Evolutionary conservation across 2,113 vertebrate genomes (phyloP).

Genomic region (Tricholaema leucomelas): DNA sequence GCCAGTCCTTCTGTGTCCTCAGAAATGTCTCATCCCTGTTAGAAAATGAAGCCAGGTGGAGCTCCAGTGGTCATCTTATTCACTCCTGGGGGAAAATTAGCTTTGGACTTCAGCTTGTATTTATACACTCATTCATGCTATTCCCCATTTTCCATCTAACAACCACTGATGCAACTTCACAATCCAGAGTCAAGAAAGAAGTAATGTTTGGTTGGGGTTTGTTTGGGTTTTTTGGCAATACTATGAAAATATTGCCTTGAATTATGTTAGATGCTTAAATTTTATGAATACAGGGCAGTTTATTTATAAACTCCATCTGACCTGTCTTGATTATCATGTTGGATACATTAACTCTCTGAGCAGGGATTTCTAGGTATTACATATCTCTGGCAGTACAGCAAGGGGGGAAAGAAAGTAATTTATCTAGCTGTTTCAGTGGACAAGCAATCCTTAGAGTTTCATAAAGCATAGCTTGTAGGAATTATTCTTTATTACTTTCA

Average conservation of each 20-base stretch:
- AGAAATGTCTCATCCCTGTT: neutral
- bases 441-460: neutral
- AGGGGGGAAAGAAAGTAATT: neutral
- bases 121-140: neutral
- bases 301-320: slow-evolving; percentile 38
- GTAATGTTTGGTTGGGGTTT: neutral
- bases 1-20: neutral
- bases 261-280: neutral
- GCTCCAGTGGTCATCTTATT: neutral
- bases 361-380: neutral
- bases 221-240: neutral
- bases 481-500: neutral
- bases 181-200: neutral
- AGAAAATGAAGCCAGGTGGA: neutral
- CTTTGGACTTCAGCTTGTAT: neutral
- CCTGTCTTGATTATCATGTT: neutral
- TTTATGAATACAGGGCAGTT: neutral
- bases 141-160: neutral
- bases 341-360: neutral
- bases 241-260: neutral
- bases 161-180: neutral
- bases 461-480: neutral
- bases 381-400: neutral
- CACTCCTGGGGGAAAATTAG: neutral
- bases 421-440: neutral